phyloP scores from a whole-genome alignment of 2,113 vertebrate genomes.

The Caretta caretta region DNA sequence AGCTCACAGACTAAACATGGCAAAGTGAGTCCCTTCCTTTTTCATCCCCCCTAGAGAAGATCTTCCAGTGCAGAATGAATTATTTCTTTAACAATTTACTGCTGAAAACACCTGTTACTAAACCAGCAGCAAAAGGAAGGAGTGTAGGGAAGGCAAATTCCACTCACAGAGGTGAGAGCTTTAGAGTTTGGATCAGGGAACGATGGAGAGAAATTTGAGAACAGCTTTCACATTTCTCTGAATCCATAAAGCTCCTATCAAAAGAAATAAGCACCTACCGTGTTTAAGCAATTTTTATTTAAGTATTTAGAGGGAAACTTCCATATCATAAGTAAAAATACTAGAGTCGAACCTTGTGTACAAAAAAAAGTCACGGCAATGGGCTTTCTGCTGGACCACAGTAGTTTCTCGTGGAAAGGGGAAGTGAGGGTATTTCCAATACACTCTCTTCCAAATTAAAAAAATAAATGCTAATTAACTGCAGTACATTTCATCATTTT shows the following conservation, averaged over 20 bases:
- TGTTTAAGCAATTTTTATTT: conserved; percentile 84
- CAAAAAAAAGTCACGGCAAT: conserved; percentile 66
- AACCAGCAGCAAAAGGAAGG: neutral
- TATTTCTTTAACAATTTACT: neutral
- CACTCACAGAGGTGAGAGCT: rapidly evolving
- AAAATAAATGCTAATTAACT: conserved; percentile 57
- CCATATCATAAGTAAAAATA: conserved; percentile 81
- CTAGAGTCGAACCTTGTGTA: conserved; percentile 71
- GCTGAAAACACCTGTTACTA: conserved; percentile 30
- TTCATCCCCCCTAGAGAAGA: conserved; percentile 1
- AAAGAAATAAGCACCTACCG: conserved; percentile 62
- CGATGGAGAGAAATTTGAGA: neutral
- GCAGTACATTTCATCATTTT: conserved; percentile 63
- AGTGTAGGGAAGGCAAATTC: neutral
- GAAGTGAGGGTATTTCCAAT: conserved; percentile 33
- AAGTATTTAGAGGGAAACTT: conserved; percentile 79
- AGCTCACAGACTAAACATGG: neutral
- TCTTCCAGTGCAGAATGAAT: neutral
- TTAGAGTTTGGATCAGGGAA: neutral
- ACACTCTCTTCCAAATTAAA: conserved; percentile 65
- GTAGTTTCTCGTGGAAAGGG: conserved; percentile 22
- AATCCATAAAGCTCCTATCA: conserved; percentile 10
- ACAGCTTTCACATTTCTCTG: neutral
- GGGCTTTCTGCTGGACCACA: conserved; percentile 39
- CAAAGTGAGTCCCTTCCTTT: conserved; percentile 24